Conservation (phyloP, 2,113 vertebrate species). For the Semnornis frantzii region DNA sequence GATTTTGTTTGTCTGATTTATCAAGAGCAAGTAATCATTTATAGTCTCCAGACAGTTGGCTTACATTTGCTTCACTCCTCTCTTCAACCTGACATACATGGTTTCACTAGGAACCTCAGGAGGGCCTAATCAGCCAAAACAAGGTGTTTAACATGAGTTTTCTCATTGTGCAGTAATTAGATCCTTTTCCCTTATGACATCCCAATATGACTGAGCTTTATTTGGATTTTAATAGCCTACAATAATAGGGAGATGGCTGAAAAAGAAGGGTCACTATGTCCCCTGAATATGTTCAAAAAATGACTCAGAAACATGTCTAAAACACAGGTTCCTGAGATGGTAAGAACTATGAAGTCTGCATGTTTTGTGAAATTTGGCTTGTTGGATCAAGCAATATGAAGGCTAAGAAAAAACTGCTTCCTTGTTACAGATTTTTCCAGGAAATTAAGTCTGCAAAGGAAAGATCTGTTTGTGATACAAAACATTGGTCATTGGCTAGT, state of each 20-base stretch:
- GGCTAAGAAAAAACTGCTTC: neutral
- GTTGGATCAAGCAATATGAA: neutral
- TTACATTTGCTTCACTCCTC: constrained; percentile 6
- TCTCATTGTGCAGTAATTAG: constrained; percentile 15
- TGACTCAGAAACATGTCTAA: neutral
- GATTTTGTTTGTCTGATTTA: neutral
- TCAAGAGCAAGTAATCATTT: neutral
- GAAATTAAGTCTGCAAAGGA: neutral
- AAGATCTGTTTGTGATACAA: neutral
- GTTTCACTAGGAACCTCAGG: neutral
- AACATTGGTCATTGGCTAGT: neutral
- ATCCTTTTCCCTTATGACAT: neutral
- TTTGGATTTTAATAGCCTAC: constrained; percentile 7
- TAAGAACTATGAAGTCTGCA: neutral
- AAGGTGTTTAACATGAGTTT: constrained; percentile 14
- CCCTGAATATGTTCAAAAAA: neutral
- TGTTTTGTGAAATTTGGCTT: neutral
- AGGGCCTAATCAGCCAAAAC: neutral
- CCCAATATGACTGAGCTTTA: neutral
- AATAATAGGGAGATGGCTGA: neutral
- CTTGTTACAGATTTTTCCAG: neutral
- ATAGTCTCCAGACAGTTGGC: neutral
- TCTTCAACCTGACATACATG: neutral
- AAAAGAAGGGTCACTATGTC: neutral
- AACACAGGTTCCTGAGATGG: neutral